A percentile compares a stretch with the other conserved stretches of the same genome.
phyloP scores from a whole-genome alignment of 2,797 vertebrate genomes.

The Mus caroli region DNA sequence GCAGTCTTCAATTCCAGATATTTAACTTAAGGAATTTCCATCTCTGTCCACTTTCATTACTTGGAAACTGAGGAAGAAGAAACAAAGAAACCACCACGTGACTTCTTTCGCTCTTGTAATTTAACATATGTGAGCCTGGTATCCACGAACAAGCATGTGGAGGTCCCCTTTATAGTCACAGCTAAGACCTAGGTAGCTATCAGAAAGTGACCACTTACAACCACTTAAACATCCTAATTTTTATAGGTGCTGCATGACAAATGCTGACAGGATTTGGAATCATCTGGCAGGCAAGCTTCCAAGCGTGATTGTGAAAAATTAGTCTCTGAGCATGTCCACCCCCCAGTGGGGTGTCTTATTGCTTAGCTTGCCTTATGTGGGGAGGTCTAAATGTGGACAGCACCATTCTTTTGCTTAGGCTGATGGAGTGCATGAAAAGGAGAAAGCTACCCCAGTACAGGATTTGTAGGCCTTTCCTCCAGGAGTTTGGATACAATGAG shows the following conservation, averaged over 20 bases:
- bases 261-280: not conserved
- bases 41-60: not conserved
- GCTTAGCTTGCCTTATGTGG: not conserved
- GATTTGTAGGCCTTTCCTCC: no score
- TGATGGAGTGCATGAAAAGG: not conserved
- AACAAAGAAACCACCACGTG: not conserved
- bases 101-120: not conserved
- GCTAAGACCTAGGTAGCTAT: not conserved
- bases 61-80: not conserved
- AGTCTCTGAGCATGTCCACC: not conserved
- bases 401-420: not conserved
- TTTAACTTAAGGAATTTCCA: not conserved
- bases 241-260: not conserved
- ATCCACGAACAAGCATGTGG: not conserved
- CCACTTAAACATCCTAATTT: not conserved
- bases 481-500: not conserved
- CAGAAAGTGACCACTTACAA: not conserved
- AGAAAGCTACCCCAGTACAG: not conserved
- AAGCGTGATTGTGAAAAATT: not conserved
- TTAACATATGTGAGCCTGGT: not conserved
- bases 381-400: not conserved
- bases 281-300: not conserved
- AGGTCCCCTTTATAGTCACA: not conserved
- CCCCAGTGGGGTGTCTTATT: not conserved
- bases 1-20: not conserved